Percentiles rank a stretch among this genome's conserved stretches.
Conservation (phyloP, 2,797 vertebrate species). For the Sebastolobus alascanus region DNA sequence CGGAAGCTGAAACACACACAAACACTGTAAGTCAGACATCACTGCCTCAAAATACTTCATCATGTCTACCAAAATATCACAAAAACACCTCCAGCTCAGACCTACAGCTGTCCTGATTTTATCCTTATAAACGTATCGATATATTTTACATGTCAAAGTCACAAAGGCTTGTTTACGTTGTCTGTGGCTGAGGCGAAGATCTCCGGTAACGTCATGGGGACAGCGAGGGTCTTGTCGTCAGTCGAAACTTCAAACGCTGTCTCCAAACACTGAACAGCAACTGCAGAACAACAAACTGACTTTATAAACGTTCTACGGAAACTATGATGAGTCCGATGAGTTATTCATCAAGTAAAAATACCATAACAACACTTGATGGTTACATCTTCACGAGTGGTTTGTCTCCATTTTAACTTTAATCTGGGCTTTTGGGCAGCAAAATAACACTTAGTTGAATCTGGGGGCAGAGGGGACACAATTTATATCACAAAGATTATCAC, state of each 20-base stretch:
- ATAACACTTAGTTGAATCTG: not conserved
- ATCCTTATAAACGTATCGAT: not conserved
- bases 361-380: not conserved
- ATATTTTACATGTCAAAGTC: too few relatives aligned
- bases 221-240: constrained; percentile 89
- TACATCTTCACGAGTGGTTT: not conserved
- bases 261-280: constrained; percentile 97
- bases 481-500: not conserved
- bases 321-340: not conserved
- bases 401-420: not conserved
- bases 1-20: constrained; percentile 62
- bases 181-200: constrained; percentile 87
- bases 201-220: constrained; percentile 90
- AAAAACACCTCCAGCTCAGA: not conserved
- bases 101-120: not conserved
- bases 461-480: not conserved
- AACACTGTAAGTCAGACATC: not conserved
- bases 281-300: constrained; percentile 74
- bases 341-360: not conserved
- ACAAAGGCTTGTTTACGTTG: constrained; percentile 79
- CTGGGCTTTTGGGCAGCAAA: not conserved
- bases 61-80: not conserved
- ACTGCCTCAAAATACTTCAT: not conserved
- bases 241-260: constrained; percentile 93
- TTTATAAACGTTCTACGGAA: not conserved